phyloP scores from a whole-genome alignment of 2,113 vertebrate genomes.

The Eonycteris spelaea region DNA sequence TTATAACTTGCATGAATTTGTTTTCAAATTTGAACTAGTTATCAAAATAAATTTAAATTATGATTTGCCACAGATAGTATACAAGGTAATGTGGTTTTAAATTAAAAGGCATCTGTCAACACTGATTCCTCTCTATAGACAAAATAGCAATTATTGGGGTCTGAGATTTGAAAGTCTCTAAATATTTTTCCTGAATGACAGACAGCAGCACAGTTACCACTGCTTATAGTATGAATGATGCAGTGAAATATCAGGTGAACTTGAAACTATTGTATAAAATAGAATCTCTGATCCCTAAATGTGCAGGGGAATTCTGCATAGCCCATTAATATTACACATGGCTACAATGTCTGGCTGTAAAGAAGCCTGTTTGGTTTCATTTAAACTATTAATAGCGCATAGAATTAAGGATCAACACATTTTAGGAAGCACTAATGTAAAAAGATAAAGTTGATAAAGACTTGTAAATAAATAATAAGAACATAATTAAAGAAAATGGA shows the following conservation, averaged over 20 bases:
- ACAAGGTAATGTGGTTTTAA: background rate
- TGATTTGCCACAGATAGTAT: background rate
- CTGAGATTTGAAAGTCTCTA: conserved; percentile 15
- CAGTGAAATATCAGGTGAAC: background rate
- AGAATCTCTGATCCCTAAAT: background rate
- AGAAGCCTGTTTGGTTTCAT: background rate
- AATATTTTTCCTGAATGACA: background rate
- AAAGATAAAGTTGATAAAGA: background rate
- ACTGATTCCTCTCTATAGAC: background rate
- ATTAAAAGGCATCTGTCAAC: conserved; percentile 13
- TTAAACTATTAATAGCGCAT: background rate
- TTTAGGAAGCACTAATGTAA: background rate
- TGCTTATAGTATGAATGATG: background rate
- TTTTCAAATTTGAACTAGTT: conserved; percentile 26
- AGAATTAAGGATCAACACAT: background rate
- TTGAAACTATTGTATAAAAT: background rate
- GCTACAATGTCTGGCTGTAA: background rate
- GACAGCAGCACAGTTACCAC: background rate
- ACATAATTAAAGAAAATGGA: background rate
- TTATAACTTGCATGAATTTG: conserved; percentile 2
- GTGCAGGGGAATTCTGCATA: background rate
- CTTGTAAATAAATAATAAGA: background rate
- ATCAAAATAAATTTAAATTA: conserved; percentile 36
- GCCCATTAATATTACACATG: background rate
- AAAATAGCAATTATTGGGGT: background rate